Percentiles rank a stretch among this genome's conserved stretches.
Conservation (phyloP, 2,113 vertebrate species). For the Apaloderma vittatum region DNA sequence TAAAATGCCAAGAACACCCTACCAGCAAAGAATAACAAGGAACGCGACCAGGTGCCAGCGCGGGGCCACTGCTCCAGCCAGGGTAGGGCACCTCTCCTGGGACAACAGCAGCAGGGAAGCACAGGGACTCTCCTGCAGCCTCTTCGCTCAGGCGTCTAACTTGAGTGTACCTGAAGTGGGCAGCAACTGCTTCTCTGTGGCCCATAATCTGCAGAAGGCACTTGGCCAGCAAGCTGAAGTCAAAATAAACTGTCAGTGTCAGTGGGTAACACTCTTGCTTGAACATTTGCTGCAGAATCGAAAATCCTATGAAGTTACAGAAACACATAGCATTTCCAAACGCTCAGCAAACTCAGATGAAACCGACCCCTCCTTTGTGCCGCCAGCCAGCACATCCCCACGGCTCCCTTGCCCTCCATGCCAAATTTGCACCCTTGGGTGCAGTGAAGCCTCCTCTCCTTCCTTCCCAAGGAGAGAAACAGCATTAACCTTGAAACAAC, state of each 20-base stretch:
- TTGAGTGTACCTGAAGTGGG: fast-evolving
- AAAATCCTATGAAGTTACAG: neutral
- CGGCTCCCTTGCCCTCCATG: neutral
- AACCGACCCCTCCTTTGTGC: neutral
- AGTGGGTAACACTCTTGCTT: neutral
- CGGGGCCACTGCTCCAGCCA: neutral
- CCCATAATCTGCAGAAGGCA: neutral
- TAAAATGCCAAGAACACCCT: constrained; percentile 39
- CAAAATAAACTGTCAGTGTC: neutral
- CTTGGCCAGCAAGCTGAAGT: neutral
- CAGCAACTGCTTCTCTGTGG: neutral
- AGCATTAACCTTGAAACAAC: neutral
- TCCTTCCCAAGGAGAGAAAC: neutral
- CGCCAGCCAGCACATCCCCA: neutral
- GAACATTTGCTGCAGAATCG: neutral
- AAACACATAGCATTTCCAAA: neutral
- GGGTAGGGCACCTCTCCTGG: neutral
- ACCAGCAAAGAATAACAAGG: neutral
- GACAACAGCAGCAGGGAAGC: neutral
- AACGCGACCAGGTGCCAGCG: fast-evolving
- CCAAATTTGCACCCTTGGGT: neutral
- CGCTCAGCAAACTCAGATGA: neutral
- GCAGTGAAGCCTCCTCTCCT: neutral
- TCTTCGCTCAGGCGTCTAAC: fast-evolving
- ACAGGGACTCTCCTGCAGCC: fast-evolving